Percentiles rank a stretch among this genome's conserved stretches.
Conservation (phyloP, 2,888 invertebrate species). For the Cactoblastis cactorum region DNA sequence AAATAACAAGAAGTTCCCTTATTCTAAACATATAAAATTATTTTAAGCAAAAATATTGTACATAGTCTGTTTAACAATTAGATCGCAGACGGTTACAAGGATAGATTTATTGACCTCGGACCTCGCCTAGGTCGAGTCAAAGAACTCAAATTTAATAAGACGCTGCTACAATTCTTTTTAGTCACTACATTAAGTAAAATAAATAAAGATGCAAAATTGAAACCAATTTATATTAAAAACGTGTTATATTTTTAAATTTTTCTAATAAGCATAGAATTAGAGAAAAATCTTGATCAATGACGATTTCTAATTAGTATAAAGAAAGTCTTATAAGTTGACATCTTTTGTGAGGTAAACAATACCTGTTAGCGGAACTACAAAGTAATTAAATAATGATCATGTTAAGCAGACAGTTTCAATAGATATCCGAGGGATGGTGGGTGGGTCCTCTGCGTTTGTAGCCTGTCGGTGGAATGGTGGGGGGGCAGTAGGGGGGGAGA, state of each 20-base stretch:
- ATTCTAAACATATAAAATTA: too few species aligned
- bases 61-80: too few species aligned
- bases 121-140: neutral
- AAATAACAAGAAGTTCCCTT: too few species aligned
- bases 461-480: constrained; percentile 20
- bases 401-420: constrained; percentile 50
- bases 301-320: neutral
- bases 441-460: constrained; percentile 15
- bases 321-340: neutral
- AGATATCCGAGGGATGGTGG: constrained; percentile 39
- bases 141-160: neutral
- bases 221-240: too few species aligned
- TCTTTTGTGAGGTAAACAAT: neutral
- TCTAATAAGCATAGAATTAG: too few species aligned
- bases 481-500: constrained; percentile 31
- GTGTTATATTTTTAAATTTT: too few species aligned
- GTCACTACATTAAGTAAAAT: too few species aligned
- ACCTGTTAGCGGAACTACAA: constrained; percentile 3
- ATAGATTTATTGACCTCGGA: neutral
- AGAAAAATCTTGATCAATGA: too few species aligned
- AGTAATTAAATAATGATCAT: constrained; percentile 6
- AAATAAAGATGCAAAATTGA: too few species aligned
- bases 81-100: too few species aligned
- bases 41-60: too few species aligned
- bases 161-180: too few species aligned